A percentile compares a stretch with the other conserved stretches of the same genome.
phyloP scores from a whole-genome alignment of 2,797 vertebrate genomes.

The Cryptoblepharus egeriae region DNA sequence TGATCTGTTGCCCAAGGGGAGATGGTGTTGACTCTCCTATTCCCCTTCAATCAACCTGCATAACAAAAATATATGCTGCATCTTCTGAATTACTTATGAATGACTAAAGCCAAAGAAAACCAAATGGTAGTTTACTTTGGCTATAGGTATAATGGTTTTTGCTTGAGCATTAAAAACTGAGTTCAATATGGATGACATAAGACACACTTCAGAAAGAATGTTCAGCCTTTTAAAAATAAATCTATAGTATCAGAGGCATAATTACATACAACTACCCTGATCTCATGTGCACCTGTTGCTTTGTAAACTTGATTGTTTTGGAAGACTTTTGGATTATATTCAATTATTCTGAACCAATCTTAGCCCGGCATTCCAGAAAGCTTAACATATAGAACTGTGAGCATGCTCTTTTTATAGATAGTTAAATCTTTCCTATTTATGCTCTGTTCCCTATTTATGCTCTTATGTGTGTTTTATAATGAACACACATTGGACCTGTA shows the following conservation, averaged over 20 bases:
- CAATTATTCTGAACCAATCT: background rate
- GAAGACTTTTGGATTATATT: background rate
- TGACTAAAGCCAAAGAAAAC: no score
- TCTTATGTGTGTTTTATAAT: no score
- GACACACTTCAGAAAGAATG: background rate
- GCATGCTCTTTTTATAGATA: background rate
- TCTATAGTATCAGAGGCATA: background rate
- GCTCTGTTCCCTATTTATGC: no score
- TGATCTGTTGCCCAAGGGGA: background rate
- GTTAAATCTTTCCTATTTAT: no score
- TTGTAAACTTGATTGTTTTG: background rate
- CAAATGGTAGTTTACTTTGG: background rate
- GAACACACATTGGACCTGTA: no score
- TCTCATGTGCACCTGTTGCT: background rate
- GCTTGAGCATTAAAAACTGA: background rate
- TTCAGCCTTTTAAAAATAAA: conserved; percentile 9
- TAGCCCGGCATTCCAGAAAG: background rate
- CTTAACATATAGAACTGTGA: conserved; percentile 1
- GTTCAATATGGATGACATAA: background rate
- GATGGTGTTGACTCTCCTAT: no score
- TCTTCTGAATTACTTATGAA: no score
- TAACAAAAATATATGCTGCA: no score
- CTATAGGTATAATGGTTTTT: background rate
- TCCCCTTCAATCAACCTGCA: no score
- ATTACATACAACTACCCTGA: background rate